Evolutionary conservation across 2,113 vertebrate species (phyloP), one percentile per base, ranked within the genome.

Genomic region (Spermophilus dauricus): DNA sequence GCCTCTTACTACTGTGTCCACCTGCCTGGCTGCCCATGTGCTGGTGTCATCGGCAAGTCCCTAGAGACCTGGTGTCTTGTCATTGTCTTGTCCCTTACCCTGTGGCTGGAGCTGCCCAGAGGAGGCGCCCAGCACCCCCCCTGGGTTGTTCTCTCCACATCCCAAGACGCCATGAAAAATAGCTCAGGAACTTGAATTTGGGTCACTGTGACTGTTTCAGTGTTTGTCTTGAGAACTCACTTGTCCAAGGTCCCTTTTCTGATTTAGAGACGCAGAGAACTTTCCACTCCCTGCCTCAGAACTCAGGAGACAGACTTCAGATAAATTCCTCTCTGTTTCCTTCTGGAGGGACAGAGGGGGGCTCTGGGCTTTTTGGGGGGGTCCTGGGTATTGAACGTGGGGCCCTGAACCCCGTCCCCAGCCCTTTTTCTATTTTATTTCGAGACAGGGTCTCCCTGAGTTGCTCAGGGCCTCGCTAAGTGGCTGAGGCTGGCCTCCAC

Each of bases 141-240:
- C 70, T 51, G 56, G 45, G 28, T 75, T 77, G 53, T 34, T 45
- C 84, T 45, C 83, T 77, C 69, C 8, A 30, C 8, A 9, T 92
- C 88, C 94, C 39, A 56, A 85, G 91, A 91, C 58, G 24, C 56
- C 10, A 69, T 48, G 83, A 92, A 90, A 97, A 96, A 91, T 87
- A 95, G 95, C 89, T 51, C 77, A 76, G 73, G 28, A 85, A 58
- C 73, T 78, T 39, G 9, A 75, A 95, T 93, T 89, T 97, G 86
- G 93, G 89, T 96, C 86, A 56, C 0, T 78, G 51, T 95, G 86
- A 84, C 89, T 91, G 78, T 86, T 73, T 91, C 37, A 45, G 72
- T n/a, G 24, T 81, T 69, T 92, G 39, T 80, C 86, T 32, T 73
- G 53, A 94, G 34, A 92, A 77, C 70, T 89, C 53, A 78, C 61